Percentiles rank a stretch among this genome's conserved stretches.
Evolutionary conservation across 2,113 vertebrate genomes (phyloP).

Genomic region (Lethenteron camtschaticum): DNA sequence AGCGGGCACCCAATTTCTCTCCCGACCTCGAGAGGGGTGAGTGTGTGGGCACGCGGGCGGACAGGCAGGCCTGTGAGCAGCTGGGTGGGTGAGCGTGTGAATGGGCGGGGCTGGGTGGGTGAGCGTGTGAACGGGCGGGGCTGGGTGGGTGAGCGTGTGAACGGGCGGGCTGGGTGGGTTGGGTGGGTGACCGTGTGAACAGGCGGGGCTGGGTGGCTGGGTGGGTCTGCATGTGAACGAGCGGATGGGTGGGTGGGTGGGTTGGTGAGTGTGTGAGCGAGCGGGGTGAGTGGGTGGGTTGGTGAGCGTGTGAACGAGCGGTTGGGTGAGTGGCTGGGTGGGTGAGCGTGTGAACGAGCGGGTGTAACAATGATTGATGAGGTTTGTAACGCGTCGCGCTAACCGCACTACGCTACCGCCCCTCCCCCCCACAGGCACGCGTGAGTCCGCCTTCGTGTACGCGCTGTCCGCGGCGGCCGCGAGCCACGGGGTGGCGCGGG

Average conservation of each 20-base stretch:
- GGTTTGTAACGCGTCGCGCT: neutral
- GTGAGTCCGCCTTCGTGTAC: conserved; percentile 83
- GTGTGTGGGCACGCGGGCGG: conserved; percentile 16
- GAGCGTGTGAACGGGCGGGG: too few species aligned
- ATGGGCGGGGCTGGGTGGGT: neutral
- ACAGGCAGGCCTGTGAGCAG: neutral
- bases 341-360: rapidly evolving
- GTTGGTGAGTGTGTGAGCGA: neutral
- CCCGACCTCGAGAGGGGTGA: conserved; percentile 91
- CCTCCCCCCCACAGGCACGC: conserved; percentile 35
- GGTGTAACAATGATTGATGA: conserved; percentile 7
- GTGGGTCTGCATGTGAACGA: neutral
- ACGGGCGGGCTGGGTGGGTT: neutral
- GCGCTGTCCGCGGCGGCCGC: conserved; percentile 79
- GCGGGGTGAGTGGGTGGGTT: neutral
- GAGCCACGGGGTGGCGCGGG: conserved; percentile 80
- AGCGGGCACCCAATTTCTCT: conserved; percentile 50
- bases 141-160: neutral
- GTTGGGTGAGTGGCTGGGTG: neutral
- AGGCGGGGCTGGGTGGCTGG: neutral
- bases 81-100: neutral
- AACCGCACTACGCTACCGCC: neutral
- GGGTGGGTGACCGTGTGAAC: neutral
- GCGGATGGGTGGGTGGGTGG: neutral
- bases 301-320: neutral